Conservation (phyloP, 1,140 invertebrate species). For the Anastrepha obliqua region DNA sequence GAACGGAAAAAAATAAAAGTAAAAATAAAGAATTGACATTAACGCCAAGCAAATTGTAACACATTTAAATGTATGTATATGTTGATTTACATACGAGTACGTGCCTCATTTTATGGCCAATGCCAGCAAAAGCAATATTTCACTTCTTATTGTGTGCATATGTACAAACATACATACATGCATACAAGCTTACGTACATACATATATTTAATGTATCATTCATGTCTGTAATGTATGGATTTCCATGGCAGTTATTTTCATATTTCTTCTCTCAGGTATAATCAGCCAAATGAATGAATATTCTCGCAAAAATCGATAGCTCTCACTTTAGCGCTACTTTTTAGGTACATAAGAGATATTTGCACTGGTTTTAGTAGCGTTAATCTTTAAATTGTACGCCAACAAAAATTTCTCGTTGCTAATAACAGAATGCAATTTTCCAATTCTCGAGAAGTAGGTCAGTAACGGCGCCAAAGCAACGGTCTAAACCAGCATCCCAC, state of each 20-base stretch:
- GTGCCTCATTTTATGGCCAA: background rate
- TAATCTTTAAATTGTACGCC: conserved; percentile 42
- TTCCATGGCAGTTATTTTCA: too few relatives aligned
- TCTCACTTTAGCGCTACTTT: background rate
- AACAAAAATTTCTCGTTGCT: conserved; percentile 16
- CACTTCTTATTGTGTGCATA: too few relatives aligned
- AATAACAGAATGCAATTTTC: conserved; percentile 47
- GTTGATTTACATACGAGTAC: background rate
- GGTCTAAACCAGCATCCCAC: conserved; percentile 40
- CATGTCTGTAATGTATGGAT: too few relatives aligned
- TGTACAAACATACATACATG: too few relatives aligned
- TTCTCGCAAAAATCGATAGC: background rate
- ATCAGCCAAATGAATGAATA: background rate
- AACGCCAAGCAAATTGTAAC: background rate
- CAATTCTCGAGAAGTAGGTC: conserved; percentile 44
- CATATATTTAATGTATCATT: too few relatives aligned
- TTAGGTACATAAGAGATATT: too few relatives aligned
- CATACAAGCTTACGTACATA: too few relatives aligned
- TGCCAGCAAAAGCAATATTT: background rate
- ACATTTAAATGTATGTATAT: background rate
- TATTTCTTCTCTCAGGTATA: too few relatives aligned
- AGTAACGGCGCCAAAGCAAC: conserved; percentile 43
- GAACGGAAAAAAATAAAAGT: background rate
- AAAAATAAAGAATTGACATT: background rate
- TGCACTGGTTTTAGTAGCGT: conserved; percentile 19